Base-by-base conservation (phyloP, 1,140 invertebrate genomes). In the Proctacanthus coquilletti region DNA sequence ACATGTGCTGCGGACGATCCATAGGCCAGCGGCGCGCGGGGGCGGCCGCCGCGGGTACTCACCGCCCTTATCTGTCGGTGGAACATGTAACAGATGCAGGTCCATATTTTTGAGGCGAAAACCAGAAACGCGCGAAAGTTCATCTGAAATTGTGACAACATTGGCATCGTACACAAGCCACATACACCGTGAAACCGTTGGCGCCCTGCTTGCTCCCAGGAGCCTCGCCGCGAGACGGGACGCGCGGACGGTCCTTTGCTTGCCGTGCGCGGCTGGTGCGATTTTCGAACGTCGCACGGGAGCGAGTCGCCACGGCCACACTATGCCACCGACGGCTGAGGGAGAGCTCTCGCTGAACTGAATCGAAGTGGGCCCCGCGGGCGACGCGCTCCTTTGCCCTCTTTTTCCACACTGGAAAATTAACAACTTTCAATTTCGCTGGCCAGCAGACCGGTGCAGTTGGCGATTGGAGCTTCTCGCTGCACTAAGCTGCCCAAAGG, bases 111-210 rank as follows among this genome's bases (percentile, higher is more conserved):
- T 57, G 87, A 88, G 60, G 87, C 86, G 61, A 93, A 73, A 62
- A 92, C 71, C 69, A 92, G 78, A 66, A 93, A 89, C 69, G 85
- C 83, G 72, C 85, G 79, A 70, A 94, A 80, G 72, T 88, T 86
- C 86, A 92, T 93, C 77, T 89, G 84, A 76, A 92, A 74, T 74
- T 86, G 81, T 68, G 89, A 92, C 74, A 87, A 81, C 88, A 94
- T 94, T 80, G 57, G 52, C 50, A 55, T 50, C 44, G 17, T 17
- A 20, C 34, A 8, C 10, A 20, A 11, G 18, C 14, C n/a, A 13
- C 32, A 34, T 34, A 18, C 6, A 34, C 11, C 32, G 32, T 17
- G 32, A 13, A 27, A 27, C 13, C 23, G 8, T 13, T 8, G 8
- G 8, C 23, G 23, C 23, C 8, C 13, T 13, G 23, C 13, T 13